Base-by-base conservation (phyloP, 2,113 vertebrate genomes). In the Lepus europaeus region DNA sequence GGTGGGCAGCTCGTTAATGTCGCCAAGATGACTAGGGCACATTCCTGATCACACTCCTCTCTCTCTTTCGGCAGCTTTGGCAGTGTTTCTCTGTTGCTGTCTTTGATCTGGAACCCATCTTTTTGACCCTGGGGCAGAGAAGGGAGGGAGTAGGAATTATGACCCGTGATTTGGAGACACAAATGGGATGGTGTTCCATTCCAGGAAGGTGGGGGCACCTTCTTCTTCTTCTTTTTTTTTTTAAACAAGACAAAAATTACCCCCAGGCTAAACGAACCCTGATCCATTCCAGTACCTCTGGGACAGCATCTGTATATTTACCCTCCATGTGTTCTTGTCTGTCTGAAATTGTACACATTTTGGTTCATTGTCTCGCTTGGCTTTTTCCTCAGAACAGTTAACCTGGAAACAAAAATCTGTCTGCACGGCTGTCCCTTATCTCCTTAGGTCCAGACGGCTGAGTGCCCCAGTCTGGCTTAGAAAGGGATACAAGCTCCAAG, bases 401-500 rank as follows among this genome's bases (percentile, higher is more conserved):
- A 72, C 20, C 10, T 6, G 4, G 64, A 92, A 70, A 69, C 83
- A 61, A 77, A 92, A 91, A 69, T 36, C 33, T 36, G 81, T 86
- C 69, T 82, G 89, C 59, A 73, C 27, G 31, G 53, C 53, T 72
- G 31, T 39, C n/a, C 39, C 51, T 88, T 88, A 86, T 81, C 45
- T 89, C 73, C 83, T 78, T 89, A 94, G 81, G 39, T 83, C 51
- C 87, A 89, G 33, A 64, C 29, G 53, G 29, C 61, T 72, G 84
- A 91, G n/a, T 61, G n/a, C 53, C 59, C 64, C 27, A 27, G 70
- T 82, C 63, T 72, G 91, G 49, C 61, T 80, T n/a, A 91, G 73
- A 96, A 93, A 93, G 69, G 64, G 17, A 88, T 6, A 69, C 45
- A 85, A 94, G 80, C 49, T 84, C 61, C 45, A 92, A 91, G 53